Evolutionary conservation across 2,888 invertebrate genomes (phyloP), one percentile per base, ranked within the genome.

Genomic region (Lycocerus yunnanus): DNA sequence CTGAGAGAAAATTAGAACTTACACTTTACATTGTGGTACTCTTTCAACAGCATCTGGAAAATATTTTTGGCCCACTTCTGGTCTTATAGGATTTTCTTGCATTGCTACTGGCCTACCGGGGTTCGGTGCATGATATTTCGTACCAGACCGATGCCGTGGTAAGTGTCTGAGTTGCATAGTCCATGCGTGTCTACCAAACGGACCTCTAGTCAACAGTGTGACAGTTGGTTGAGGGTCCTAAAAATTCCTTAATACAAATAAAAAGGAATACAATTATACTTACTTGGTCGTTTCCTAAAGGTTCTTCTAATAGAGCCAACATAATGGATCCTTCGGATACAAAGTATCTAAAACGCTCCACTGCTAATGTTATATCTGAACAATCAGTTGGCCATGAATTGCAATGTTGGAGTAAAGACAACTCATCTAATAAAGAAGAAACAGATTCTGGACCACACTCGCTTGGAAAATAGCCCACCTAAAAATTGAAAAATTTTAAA

Each of bases 181-280:
- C 98, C 98, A 99, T 15, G 97, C 96, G 88, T 96, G 95, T 5
- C 98, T 92, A 0, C 98, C 98, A 88, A 97, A 98, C 0, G 97
- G 96, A 72, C 97, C 96, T 1, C 98, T 92, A 77, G 98, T 94
- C 70, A 99, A 89, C 69, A 97, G 93, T 84, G 92, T 92, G 14
- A 98, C 93, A 0, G 97, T 97, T 0, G 98, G 98, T 83, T 97
- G 95, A 3, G 97, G 97, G 88, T 97, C 97, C 90, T 95, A 91
- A 15, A 73, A 14, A 61, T 16, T 15, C 11, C 27, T 21, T 13
- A 43, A 14, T 58, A 68, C 11, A 16, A 20, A 43, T 14, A 15
- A 43, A 58, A 13, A 20, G 8, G n/a, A 5, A 15, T 43, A 14
- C 14, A 65, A 71, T 68, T 68, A 15, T 18, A 71, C 24, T 66